Base-by-base conservation (phyloP, 2,113 vertebrate species). In the Rhipidura dahli region DNA sequence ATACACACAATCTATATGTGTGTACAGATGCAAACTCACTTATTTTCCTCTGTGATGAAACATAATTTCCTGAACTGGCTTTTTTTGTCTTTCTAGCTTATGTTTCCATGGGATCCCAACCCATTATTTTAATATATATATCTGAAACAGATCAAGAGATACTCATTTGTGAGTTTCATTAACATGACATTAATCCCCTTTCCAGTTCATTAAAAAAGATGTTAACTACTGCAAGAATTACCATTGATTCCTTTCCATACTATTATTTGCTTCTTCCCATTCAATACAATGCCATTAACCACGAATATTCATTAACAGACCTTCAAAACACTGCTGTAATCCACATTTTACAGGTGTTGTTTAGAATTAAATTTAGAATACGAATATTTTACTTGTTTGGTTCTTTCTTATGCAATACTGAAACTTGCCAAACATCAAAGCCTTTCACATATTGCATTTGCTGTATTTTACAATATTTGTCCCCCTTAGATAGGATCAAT, bases 201-300 rank as follows among this genome's bases (percentile, higher is more conserved):
- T 93, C 51, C 56, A 86, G 83, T 51, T 90, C 76, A 86, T 89
- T 96, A 95, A 86, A 47, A 80, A 84, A 90, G 56, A n/a, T 60
- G 24, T 83, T 89, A 90, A 56, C 44, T 91, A 59, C 47, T 79
- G 30, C 35, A 81, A 33, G 50, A 47, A 11, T 42, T 94, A 75
- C 79, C 15, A 83, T 51, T 72, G 82, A 88, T 93, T 87, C 7
- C 7, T 66, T 81, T 82, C 42, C 49, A 37, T 72, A 54, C 3
- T 49, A 8, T 69, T 82, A 53, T 65, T 85, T 95, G 21, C 33
- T 90, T 73, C 49, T 44, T 90, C 17, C 16, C 6, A 39, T 69
- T 92, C 45, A 88, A 63, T 86, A 51, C 15, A 54, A 35, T 40
- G 50, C 21, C 13, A 63, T 89, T 94, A 92, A 45, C 17, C 6